A percentile compares a stretch with the other conserved stretches of the same genome.
Conservation (phyloP, 2,113 vertebrate species). For the Ellobius talpinus region DNA sequence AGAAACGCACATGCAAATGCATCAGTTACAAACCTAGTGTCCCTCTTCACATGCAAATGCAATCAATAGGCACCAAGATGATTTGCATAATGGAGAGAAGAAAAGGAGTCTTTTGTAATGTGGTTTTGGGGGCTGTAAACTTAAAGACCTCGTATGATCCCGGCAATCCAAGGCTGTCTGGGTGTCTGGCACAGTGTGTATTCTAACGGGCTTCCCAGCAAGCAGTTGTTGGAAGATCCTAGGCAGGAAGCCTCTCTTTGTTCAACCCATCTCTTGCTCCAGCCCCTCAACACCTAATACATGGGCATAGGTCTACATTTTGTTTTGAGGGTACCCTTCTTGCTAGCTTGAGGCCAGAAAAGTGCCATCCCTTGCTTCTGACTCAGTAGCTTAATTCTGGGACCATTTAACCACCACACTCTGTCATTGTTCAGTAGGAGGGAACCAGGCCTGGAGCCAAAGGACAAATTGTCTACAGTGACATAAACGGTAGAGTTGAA, state of each 20-base stretch:
- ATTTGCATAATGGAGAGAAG: conserved; percentile 46
- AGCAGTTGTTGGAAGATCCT: not conserved
- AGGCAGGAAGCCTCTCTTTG: not conserved
- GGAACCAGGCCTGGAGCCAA: not conserved
- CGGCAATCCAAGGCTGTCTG: not conserved
- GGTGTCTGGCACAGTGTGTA: not conserved
- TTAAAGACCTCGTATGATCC: not conserved
- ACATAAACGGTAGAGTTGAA: too few species aligned
- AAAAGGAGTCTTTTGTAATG: not conserved
- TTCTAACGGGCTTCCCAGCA: not conserved
- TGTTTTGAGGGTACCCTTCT: not conserved
- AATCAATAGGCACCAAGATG: conserved; percentile 52
- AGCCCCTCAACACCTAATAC: rapidly evolving
- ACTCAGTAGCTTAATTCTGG: not conserved
- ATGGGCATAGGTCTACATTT: not conserved
- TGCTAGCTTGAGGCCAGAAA: not conserved
- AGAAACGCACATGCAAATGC: conserved; percentile 56
- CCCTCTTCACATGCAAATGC: conserved; percentile 65
- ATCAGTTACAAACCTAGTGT: conserved; percentile 6
- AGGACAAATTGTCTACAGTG: not conserved
- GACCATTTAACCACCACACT: not conserved
- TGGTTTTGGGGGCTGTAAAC: not conserved
- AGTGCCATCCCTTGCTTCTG: rapidly evolving
- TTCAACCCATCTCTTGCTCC: not conserved
- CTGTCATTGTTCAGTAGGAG: not conserved